Evolutionary conservation across 2,797 vertebrate genomes (phyloP).

Genomic region (Xenops minutus): DNA sequence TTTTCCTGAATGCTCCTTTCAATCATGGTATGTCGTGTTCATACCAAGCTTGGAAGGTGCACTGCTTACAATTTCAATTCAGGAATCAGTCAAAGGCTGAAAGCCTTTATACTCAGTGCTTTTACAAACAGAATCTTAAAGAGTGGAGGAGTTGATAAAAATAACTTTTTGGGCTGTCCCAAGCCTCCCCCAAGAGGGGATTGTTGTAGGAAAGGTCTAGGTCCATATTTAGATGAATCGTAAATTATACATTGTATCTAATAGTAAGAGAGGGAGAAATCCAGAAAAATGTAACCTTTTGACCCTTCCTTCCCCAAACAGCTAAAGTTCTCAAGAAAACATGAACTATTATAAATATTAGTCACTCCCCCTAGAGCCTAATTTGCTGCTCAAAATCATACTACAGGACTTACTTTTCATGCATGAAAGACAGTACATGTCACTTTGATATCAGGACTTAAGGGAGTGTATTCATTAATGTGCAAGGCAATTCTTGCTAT

Average conservation of each 20-base stretch:
- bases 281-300: conserved; percentile 17
- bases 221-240: background rate
- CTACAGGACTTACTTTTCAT: background rate
- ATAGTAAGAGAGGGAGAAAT: background rate
- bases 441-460: background rate
- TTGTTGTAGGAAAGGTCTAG: background rate
- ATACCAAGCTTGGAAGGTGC: background rate
- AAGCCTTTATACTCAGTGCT: background rate
- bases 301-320: background rate
- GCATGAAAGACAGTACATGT: background rate
- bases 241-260: conserved; percentile 3
- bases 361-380: background rate
- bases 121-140: background rate
- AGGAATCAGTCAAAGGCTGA: background rate
- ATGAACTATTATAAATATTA: conserved; percentile 23
- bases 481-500: background rate
- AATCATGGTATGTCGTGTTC: background rate
- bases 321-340: conserved; percentile 44
- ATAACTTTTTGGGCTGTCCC: background rate
- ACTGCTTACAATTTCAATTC: background rate
- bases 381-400: background rate
- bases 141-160: background rate
- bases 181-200: background rate
- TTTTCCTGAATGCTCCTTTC: background rate
- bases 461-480: background rate